Conservation (phyloP, 2,888 invertebrate species). For the Scaeva pyrastri region DNA sequence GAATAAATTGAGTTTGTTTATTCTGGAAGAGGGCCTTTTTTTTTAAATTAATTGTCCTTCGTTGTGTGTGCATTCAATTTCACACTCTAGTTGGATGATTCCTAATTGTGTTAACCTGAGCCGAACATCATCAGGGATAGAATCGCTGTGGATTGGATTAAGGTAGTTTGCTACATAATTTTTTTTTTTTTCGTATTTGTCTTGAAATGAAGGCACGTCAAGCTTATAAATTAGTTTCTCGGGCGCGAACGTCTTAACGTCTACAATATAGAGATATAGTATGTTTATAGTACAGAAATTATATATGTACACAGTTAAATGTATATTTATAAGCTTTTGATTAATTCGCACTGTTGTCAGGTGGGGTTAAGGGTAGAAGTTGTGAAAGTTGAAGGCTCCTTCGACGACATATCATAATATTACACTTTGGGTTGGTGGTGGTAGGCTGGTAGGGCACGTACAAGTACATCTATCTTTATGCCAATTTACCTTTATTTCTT, state of each 20-base stretch:
- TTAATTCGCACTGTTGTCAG: conserved; percentile 35
- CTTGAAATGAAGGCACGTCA: conserved; percentile 19
- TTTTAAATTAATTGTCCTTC: conserved; percentile 55
- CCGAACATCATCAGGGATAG: conserved; percentile 23
- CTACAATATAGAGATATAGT: too few relatives aligned
- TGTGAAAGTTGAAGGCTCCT: not conserved
- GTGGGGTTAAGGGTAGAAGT: not conserved
- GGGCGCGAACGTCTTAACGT: conserved; percentile 46
- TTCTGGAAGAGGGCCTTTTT: conserved; percentile 5
- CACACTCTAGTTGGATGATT: conserved; percentile 51
- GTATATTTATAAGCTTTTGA: conserved; percentile 53
- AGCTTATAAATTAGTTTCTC: conserved; percentile 36
- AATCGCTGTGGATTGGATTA: conserved; percentile 3
- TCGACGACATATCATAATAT: conserved; percentile 49
- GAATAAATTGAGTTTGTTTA: conserved; percentile 36
- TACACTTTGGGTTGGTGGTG: conserved; percentile 2
- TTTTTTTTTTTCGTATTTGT: not conserved
- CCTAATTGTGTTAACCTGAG: conserved; percentile 56
- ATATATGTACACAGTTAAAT: not conserved
- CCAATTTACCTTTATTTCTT: conserved; percentile 65
- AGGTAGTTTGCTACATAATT: conserved; percentile 4
- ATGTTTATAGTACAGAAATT: too few relatives aligned
- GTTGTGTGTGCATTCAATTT: conserved; percentile 67
- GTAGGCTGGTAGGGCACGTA: conserved; percentile 49
- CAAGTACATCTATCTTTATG: conserved; percentile 35